Percentiles rank a stretch among this genome's conserved stretches.
Conservation (phyloP, 2,888 invertebrate species). For the Pycnomerus fuliginosus region DNA sequence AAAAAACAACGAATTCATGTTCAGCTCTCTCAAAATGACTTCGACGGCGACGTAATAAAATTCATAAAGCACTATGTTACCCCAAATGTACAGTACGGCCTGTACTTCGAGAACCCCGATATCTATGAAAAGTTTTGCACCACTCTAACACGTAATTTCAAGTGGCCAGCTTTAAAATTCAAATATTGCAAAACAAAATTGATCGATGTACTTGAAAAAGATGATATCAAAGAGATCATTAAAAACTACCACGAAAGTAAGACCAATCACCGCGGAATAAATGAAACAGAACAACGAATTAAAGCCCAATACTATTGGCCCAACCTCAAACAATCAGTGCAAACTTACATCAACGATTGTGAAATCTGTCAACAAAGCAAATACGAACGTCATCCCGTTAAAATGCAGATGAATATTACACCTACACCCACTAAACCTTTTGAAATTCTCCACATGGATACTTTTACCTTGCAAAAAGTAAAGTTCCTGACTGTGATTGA, state of each 20-base stretch:
- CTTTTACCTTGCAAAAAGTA: too few relatives aligned
- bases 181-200: neutral
- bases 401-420: neutral
- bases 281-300: neutral
- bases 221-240: neutral
- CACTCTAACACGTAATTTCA: neutral
- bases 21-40: conserved; percentile 23
- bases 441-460: neutral
- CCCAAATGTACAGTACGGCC: conserved; percentile 2
- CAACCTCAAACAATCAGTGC: neutral
- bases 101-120: neutral
- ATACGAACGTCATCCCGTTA: neutral
- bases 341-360: neutral
- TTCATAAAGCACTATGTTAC: conserved; percentile 19
- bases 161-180: neutral
- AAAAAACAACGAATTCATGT: conserved; percentile 17
- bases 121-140: neutral
- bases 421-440: neutral
- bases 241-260: neutral
- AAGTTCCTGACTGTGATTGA: conserved; percentile 10
- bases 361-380: neutral
- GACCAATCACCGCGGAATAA: neutral
- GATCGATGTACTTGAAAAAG: neutral
- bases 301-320: neutral
- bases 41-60: conserved; percentile 18